Percentiles rank a stretch among this genome's conserved stretches.
These are phyloP conservation scores for Quadroppia sp. DNA, from an alignment of 2,888 invertebrate species.

Conservation along the genomic window DNA sequence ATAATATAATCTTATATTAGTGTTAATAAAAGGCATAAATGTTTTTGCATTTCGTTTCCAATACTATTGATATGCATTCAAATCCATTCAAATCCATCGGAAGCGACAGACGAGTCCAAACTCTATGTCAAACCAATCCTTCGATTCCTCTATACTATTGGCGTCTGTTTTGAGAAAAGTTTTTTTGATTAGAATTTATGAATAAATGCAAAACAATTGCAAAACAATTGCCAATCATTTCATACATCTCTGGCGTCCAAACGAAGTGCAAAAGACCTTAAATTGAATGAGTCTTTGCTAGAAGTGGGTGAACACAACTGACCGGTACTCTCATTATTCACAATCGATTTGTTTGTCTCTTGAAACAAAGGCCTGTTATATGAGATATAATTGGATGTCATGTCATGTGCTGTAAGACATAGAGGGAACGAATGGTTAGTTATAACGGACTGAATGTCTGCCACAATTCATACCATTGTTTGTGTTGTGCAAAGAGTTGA, in stretches of 20 bases:
- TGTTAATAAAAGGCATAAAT: constrained; percentile 25
- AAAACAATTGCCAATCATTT: no score
- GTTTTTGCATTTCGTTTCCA: constrained; percentile 22
- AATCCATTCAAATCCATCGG: background rate
- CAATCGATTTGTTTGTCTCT: background rate
- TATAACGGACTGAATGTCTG: background rate
- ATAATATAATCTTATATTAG: background rate
- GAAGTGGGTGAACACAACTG: constrained; percentile 26
- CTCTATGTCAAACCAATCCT: background rate
- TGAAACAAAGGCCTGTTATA: constrained; percentile 29
- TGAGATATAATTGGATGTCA: constrained; percentile 10
- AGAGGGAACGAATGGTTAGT: background rate
- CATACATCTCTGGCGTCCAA: constrained; percentile 31
- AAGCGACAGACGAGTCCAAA: background rate
- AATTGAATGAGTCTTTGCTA: constrained; percentile 33
- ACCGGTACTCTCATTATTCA: background rate
- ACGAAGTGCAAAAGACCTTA: constrained; percentile 27
- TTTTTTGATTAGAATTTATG: background rate
- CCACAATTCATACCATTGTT: background rate
- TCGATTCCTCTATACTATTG: constrained; percentile 5
- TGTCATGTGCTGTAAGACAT: constrained; percentile 17
- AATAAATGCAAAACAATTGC: no score
- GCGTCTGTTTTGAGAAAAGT: background rate
- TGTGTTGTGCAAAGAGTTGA: constrained; percentile 19
- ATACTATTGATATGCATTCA: constrained; percentile 6